Evolutionary conservation across 2,797 vertebrate species (phyloP).

Genomic region (Psittacula derbiana): DNA sequence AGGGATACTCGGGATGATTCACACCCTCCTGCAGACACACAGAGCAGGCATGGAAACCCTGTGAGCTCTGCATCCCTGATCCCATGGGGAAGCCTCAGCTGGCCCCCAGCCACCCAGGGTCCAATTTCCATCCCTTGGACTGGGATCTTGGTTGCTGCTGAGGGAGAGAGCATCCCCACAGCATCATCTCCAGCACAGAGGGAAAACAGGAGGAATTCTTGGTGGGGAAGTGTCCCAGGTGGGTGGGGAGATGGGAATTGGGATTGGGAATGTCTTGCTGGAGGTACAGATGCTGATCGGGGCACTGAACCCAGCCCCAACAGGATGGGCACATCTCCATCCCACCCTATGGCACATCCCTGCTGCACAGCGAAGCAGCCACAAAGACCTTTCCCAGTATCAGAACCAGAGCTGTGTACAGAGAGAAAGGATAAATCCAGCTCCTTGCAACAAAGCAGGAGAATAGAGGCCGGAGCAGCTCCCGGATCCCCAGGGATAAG

Average conservation of each 20-base stretch:
- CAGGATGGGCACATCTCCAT: neutral
- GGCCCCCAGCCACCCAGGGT: neutral
- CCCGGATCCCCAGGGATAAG: neutral
- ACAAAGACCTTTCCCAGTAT: neutral
- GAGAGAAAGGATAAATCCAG: neutral
- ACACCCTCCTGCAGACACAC: neutral
- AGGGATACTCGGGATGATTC: neutral
- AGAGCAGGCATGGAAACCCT: accelerated
- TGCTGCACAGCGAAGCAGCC: accelerated
- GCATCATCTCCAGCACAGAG: accelerated
- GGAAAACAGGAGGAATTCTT: accelerated
- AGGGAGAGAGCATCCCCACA: accelerated
- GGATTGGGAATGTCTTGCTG: accelerated
- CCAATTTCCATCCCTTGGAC: neutral
- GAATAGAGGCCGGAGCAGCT: neutral
- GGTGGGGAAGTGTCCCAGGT: accelerated
- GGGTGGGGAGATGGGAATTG: neutral
- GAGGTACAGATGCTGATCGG: accelerated
- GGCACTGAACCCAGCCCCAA: accelerated
- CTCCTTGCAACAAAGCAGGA: accelerated
- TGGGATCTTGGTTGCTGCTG: neutral
- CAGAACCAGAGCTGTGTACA: accelerated
- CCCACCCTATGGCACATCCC: accelerated
- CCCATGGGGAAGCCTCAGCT: accelerated
- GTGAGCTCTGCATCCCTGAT: accelerated